phyloP scores from a whole-genome alignment of 1,140 invertebrate species.

The Berghia stephanieae region DNA sequence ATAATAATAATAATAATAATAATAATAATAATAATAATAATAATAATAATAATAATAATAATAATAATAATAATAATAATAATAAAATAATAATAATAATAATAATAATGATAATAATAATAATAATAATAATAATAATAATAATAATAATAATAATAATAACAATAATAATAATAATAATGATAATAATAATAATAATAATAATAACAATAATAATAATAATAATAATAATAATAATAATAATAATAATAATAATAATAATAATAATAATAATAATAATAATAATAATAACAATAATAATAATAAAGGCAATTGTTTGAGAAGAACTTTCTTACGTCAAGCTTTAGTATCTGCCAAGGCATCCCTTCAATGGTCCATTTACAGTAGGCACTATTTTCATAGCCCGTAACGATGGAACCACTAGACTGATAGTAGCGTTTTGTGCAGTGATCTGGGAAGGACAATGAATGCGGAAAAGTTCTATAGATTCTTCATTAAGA shows the following conservation, averaged over 20 bases:
- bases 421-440: neutral
- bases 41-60: neutral
- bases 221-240: slow-evolving; percentile 4
- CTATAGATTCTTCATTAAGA: too few species aligned
- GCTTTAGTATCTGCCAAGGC: neutral
- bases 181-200: neutral
- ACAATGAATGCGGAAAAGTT: too few species aligned
- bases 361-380: neutral
- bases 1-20: neutral
- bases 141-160: neutral
- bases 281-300: too few species aligned
- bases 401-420: neutral
- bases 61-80: neutral
- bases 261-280: too few species aligned
- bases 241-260: neutral
- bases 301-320: too few species aligned
- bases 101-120: neutral
- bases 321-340: neutral
- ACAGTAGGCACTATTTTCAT: neutral
- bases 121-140: neutral
- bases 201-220: neutral
- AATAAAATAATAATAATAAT: neutral
- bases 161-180: neutral
- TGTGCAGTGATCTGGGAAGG: too few species aligned
- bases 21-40: neutral